phyloP scores from a whole-genome alignment of 2,113 vertebrate genomes.

The Prolemur simus region DNA sequence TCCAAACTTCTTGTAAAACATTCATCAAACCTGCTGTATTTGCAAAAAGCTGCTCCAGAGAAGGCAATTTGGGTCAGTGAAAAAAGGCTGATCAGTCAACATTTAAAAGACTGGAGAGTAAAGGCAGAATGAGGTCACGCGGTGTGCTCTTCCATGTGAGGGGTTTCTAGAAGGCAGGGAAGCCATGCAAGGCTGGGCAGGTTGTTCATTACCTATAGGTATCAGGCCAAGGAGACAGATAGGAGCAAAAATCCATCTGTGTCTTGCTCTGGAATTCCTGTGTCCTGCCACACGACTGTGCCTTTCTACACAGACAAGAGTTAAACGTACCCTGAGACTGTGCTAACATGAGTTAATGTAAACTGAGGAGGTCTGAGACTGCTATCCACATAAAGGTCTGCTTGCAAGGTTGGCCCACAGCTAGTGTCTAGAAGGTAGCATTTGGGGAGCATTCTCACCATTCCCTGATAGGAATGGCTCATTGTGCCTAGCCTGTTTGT shows the following conservation, averaged over 20 bases:
- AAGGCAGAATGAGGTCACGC: neutral
- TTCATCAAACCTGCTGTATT: neutral
- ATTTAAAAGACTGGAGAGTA: neutral
- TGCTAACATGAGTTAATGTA: neutral
- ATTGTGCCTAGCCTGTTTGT: neutral
- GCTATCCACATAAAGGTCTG: neutral
- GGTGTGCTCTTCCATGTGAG: rapidly evolving
- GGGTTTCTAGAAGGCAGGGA: neutral
- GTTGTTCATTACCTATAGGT: neutral
- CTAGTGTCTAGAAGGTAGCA: neutral
- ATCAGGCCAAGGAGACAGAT: neutral
- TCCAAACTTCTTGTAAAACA: neutral
- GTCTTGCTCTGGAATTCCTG: neutral
- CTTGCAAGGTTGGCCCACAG: neutral
- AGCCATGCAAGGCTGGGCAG: rapidly evolving
- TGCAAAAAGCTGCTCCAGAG: neutral
- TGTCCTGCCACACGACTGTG: neutral
- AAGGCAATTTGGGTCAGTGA: neutral
- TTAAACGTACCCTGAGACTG: neutral
- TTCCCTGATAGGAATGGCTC: neutral
- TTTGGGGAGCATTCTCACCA: neutral
- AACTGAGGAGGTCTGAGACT: neutral
- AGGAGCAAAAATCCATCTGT: neutral
- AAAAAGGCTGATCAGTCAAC: neutral
- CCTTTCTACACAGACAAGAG: neutral